Conservation (phyloP, 2,113 vertebrate species). For the Hypanus sabinus region DNA sequence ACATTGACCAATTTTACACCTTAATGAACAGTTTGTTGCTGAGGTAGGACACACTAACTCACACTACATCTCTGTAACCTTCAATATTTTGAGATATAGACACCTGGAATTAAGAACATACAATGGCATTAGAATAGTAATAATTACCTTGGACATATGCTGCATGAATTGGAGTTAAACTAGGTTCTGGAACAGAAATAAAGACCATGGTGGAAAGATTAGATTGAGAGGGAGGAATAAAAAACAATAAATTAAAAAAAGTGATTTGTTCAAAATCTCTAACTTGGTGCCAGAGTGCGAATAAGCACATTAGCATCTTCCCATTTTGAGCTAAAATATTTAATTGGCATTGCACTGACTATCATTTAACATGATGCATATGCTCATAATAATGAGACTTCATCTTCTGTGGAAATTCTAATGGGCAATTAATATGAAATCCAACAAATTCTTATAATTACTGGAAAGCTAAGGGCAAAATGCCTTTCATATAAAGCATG, state of each 20-base stretch:
- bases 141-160: too few species aligned
- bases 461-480: too few species aligned
- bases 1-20: background rate
- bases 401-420: too few species aligned
- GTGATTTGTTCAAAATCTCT: background rate
- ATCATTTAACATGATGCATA: too few species aligned
- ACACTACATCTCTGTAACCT: background rate
- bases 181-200: background rate
- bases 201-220: background rate
- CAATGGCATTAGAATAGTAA: background rate
- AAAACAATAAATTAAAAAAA: background rate
- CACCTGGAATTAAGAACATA: background rate
- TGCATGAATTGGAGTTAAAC: background rate
- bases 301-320: background rate
- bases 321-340: background rate
- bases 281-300: background rate
- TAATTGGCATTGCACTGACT: background rate
- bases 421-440: too few species aligned
- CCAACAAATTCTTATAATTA: too few species aligned
- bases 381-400: too few species aligned
- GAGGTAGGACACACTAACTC: background rate
- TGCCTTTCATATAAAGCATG: too few species aligned
- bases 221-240: background rate
- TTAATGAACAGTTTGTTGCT: background rate
- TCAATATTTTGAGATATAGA: background rate